A percentile compares a stretch with the other conserved stretches of the same genome.
Conservation (phyloP, 2,888 invertebrate species). For the Synergus laeviventris region DNA sequence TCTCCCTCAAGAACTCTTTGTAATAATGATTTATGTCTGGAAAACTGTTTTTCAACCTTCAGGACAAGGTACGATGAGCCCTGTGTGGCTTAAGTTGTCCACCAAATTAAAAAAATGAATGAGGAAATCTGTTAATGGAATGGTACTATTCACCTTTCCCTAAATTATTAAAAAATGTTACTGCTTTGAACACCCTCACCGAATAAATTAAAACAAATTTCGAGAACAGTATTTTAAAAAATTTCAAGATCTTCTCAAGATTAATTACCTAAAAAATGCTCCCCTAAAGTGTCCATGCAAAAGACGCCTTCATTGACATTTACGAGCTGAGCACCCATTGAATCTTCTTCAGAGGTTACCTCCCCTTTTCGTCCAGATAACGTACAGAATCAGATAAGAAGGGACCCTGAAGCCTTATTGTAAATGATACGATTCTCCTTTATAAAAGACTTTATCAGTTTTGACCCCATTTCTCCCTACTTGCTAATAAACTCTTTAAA, state of each 20-base stretch:
- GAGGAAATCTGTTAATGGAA: background rate
- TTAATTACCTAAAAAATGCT: too few relatives aligned
- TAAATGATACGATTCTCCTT: slow-evolving; percentile 16
- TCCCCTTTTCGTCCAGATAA: background rate
- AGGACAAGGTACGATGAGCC: background rate
- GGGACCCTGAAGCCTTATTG: slow-evolving; percentile 13
- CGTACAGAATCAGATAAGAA: slow-evolving; percentile 27
- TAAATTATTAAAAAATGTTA: background rate
- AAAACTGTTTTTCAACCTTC: slow-evolving; percentile 6
- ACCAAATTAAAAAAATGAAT: background rate
- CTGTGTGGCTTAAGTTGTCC: background rate
- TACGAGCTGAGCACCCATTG: background rate
- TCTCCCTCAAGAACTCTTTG: background rate
- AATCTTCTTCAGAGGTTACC: background rate
- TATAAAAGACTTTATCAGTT: slow-evolving; percentile 10
- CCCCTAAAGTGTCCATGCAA: background rate
- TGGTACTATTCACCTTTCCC: background rate
- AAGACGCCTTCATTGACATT: background rate
- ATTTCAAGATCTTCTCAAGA: background rate
- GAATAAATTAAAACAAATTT: background rate
- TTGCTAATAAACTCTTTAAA: too few relatives aligned
- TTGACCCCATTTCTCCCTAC: too few relatives aligned
- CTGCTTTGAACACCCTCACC: background rate
- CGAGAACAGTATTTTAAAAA: background rate
- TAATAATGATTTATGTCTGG: background rate